Percentiles rank a stretch among this genome's conserved stretches.
phyloP scores from a whole-genome alignment of 2,888 invertebrate genomes.

The Drosophila birchii region DNA sequence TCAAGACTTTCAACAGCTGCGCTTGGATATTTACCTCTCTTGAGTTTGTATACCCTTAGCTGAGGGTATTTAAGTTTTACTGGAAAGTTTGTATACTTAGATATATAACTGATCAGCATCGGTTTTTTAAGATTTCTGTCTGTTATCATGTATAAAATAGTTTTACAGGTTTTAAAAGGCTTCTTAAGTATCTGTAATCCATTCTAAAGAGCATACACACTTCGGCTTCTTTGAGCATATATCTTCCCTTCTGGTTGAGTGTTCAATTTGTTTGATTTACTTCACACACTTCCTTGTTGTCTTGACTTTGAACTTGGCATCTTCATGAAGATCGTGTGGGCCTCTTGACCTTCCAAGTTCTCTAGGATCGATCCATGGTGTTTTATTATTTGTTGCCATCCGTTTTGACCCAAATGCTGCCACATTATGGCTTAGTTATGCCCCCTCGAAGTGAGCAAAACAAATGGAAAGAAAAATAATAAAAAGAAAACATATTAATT shows the following conservation, averaged over 20 bases:
- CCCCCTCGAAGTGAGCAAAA: conserved; percentile 2
- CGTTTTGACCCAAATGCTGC: conserved; percentile 31
- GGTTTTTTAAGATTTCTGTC: too few relatives aligned
- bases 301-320: conserved; percentile 45
- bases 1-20: conserved; percentile 32
- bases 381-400: background rate
- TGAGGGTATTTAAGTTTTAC: background rate
- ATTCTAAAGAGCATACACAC: background rate
- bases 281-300: conserved; percentile 43
- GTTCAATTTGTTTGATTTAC: conserved; percentile 22
- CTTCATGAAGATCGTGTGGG: conserved; percentile 38
- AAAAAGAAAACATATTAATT: conserved; percentile 27
- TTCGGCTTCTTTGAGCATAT: background rate
- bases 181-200: background rate
- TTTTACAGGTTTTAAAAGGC: too few relatives aligned
- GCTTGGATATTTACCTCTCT: conserved; percentile 35
- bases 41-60: background rate
- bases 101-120: too few relatives aligned
- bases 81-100: background rate
- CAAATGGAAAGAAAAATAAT: background rate
- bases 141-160: too few relatives aligned
- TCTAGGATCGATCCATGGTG: conserved; percentile 34
- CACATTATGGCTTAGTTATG: conserved; percentile 7
- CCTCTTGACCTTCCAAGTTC: conserved; percentile 38
- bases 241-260: conserved; percentile 4